Conservation (phyloP, 2,888 invertebrate genomes). For the Cynaeus angustus region DNA sequence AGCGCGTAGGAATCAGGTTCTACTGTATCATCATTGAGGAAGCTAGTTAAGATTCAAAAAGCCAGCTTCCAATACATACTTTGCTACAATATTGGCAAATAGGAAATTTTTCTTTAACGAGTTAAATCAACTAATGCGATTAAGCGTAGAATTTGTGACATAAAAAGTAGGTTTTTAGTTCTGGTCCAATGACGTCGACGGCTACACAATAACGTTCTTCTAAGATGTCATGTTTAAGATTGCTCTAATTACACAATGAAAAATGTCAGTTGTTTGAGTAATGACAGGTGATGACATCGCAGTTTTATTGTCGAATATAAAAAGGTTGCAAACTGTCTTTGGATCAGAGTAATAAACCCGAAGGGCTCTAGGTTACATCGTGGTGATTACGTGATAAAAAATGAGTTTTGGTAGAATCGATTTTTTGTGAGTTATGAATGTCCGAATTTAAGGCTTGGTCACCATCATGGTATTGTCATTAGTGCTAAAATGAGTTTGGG, state of each 20-base stretch:
- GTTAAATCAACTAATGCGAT: slow-evolving; percentile 2
- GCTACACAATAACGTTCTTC: slow-evolving; percentile 5
- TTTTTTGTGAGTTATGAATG: slow-evolving; percentile 26
- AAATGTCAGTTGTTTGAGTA: slow-evolving; percentile 10
- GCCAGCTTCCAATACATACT: too few species aligned
- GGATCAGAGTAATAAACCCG: slow-evolving; percentile 4
- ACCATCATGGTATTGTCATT: slow-evolving; percentile 21
- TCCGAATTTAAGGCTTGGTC: slow-evolving; percentile 22
- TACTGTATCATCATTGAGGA: too few species aligned
- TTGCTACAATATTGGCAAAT: too few species aligned
- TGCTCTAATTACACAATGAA: slow-evolving; percentile 12
- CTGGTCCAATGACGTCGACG: slow-evolving; percentile 7
- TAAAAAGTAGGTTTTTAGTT: slow-evolving; percentile 17
- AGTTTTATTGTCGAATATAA: slow-evolving; percentile 4
- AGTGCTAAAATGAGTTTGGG: slow-evolving; percentile 29
- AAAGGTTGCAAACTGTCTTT: slow-evolving; percentile 12
- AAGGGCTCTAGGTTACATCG: neutral
- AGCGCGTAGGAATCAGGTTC: too few species aligned
- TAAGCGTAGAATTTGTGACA: slow-evolving; percentile 2
- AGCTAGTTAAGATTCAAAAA: too few species aligned
- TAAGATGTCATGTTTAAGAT: slow-evolving; percentile 4
- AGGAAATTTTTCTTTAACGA: neutral
- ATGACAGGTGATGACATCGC: slow-evolving; percentile 11
- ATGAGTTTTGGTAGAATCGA: slow-evolving; percentile 7
- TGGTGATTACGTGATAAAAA: slow-evolving; percentile 4